Evolutionary conservation across 2,888 invertebrate species (phyloP), one percentile per base, ranked within the genome.

Genomic region (Agrochola lychnidis): DNA sequence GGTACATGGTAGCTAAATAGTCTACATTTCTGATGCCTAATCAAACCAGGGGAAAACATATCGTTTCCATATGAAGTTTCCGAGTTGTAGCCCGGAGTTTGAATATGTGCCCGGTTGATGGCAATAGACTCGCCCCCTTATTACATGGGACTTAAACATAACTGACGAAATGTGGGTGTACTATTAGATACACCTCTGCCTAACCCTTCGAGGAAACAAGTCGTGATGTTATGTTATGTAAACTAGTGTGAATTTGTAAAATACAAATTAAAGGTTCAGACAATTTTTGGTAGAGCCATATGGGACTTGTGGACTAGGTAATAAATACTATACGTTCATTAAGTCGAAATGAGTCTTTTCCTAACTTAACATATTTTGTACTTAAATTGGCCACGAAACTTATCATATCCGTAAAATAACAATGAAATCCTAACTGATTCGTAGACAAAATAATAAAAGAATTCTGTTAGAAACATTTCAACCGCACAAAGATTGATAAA

Each of bases 401-500:
- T 25, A 40, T 40, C 4, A 40, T 40, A 7, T 1, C 16, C 30
- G 10, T 76, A 30, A 53, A 42, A 25, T n/a, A 51, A 30, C 16
- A 22, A 51, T 61, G 4, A 40, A 22, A 40, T 16, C 42, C 12
- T 69, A 51, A 45, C 14, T 10, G 10, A 63, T 61, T 16, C 6
- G 6, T 25, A 53, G n/a, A 5, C n/a, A 42, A 53, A 72, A 57
- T n/a, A 70, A 66, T 53, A 16, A 48, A 22, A 66, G 16, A 67
- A 62, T 53, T 25, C 12, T 25, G 5, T 51, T 53, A 57, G 81
- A 59, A 73, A 63, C 51, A 51, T 59, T 69, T 48, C 30, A 70
- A 62, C 66, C 61, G 40, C 36, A 72, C 42, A 42, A 63, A 25
- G n/a, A 77, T 56, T 56, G 82, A 83, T 85, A 83, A 83, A 83